phyloP scores from a whole-genome alignment of 2,888 invertebrate species.

The Disparrhopalites patrizii region DNA sequence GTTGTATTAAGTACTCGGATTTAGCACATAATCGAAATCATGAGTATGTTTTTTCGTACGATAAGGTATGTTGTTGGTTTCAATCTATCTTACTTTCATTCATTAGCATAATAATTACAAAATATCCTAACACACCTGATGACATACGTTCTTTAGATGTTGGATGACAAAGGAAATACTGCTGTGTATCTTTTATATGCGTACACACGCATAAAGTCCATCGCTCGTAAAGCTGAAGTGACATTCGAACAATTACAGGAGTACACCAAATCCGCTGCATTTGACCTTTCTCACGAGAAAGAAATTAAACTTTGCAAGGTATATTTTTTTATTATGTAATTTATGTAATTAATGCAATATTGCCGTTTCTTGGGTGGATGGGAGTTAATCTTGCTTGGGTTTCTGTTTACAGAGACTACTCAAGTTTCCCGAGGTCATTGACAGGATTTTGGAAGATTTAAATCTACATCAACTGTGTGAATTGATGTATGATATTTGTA shows the following conservation, averaged over 20 bases:
- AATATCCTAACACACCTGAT: too few species aligned
- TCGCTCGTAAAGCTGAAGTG: constrained; percentile 73
- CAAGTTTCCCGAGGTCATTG: constrained; percentile 80
- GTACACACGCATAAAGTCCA: constrained; percentile 85
- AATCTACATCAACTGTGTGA: constrained; percentile 86
- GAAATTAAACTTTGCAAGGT: constrained; percentile 91
- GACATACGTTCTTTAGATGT: constrained; percentile 62
- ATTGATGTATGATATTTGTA: constrained; percentile 89
- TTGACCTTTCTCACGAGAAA: constrained; percentile 78
- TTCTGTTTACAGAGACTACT: constrained; percentile 58
- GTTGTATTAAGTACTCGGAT: constrained; percentile 98
- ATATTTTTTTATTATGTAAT: constrained; percentile 37
- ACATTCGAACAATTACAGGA: constrained; percentile 60
- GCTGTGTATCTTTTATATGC: constrained; percentile 96
- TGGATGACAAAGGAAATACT: constrained; percentile 98
- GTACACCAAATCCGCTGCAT: constrained; percentile 59
- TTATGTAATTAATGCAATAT: neutral
- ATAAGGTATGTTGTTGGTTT: constrained; percentile 67
- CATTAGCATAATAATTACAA: too few species aligned
- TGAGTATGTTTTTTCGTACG: constrained; percentile 97
- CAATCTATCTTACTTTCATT: too few species aligned
- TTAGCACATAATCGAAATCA: constrained; percentile 85
- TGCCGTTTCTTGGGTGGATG: neutral
- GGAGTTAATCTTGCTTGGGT: neutral
- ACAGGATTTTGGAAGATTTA: constrained; percentile 76